Percentiles rank a stretch among this genome's conserved stretches.
These are phyloP conservation scores for Myocastor coypus DNA, from an alignment of 2,113 vertebrate species.

Conservation along the genomic window DNA sequence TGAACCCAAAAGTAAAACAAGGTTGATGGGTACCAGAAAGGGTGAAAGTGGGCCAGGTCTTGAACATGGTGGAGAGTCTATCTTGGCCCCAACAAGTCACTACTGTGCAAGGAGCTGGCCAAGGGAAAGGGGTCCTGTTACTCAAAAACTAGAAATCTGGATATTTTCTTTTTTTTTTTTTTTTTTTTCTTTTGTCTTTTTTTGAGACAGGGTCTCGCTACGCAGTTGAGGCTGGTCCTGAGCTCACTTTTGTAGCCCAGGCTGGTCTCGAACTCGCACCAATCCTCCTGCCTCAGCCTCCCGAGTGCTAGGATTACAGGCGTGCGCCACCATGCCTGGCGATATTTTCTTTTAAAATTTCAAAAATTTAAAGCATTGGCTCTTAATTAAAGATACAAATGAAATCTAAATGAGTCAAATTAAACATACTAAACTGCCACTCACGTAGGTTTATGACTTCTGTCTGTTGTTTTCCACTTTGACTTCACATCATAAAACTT, in stretches of 20 bases:
- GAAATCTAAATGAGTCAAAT: background rate
- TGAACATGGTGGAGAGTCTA: background rate
- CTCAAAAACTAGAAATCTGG: slow-evolving; percentile 28
- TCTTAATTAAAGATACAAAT: slow-evolving; percentile 42
- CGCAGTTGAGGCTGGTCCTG: no score
- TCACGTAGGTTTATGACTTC: background rate
- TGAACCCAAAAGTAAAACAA: background rate
- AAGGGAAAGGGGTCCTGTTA: background rate
- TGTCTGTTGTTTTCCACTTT: background rate
- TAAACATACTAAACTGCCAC: background rate
- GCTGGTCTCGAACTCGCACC: no score
- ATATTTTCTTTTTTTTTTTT: no score
- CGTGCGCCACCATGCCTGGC: no score
- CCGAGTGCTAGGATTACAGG: no score
- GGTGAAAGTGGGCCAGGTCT: background rate
- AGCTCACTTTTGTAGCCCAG: no score
- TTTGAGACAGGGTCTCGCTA: no score
- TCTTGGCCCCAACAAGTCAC: background rate
- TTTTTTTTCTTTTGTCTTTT: accelerated
- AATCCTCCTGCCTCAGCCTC: no score
- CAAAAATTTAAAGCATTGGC: background rate
- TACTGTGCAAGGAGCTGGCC: background rate
- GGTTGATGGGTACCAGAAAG: background rate
- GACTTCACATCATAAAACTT: background rate
- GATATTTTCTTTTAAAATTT: background rate